Evolutionary conservation across 2,113 vertebrate species (phyloP).

Genomic region (Sebastes schlegelii): DNA sequence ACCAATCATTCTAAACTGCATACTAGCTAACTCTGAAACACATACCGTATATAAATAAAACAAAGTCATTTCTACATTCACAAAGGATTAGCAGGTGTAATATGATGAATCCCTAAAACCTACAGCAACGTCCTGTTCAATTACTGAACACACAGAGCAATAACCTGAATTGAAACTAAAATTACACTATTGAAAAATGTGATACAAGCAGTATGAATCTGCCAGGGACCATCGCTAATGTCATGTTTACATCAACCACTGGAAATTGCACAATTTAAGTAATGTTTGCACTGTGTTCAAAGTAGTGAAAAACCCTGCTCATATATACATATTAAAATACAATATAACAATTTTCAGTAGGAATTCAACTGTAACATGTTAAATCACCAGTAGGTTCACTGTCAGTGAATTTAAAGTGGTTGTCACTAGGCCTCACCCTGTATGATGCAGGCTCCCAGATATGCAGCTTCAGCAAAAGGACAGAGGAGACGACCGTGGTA

Average conservation of each 20-base stretch:
- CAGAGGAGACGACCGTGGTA: slow-evolving; percentile 97
- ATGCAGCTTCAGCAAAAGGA: slow-evolving; percentile 95
- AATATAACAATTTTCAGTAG: no score
- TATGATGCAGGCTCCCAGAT: slow-evolving; percentile 94
- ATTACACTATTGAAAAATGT: background rate
- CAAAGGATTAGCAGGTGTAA: background rate
- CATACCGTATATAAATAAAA: background rate
- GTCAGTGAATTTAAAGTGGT: background rate
- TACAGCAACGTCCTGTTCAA: background rate
- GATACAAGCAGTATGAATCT: background rate
- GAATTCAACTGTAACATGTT: background rate
- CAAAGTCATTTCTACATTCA: background rate
- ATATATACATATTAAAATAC: no score
- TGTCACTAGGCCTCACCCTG: slow-evolving; percentile 87
- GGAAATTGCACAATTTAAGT: background rate
- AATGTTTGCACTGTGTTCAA: background rate
- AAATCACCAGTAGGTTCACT: background rate
- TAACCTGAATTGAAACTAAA: background rate
- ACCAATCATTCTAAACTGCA: background rate
- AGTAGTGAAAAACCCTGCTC: background rate
- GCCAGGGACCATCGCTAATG: background rate
- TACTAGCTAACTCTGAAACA: background rate
- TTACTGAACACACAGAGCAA: background rate
- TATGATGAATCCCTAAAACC: background rate
- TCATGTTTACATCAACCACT: background rate